Base-by-base conservation (phyloP, 1,140 invertebrate genomes). In the Drosophila pachea region DNA sequence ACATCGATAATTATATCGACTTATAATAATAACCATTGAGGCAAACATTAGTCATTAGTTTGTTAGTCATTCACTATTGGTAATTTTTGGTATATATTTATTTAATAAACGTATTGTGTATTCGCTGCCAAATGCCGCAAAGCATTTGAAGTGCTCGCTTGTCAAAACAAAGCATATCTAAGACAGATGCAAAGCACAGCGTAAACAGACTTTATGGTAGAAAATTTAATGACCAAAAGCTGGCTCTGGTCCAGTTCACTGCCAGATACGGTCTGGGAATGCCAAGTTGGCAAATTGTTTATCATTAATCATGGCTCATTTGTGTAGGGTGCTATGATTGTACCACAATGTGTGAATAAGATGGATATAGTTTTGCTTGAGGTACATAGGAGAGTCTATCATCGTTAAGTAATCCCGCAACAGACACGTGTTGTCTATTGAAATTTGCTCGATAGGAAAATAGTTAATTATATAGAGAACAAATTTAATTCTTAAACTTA, bases 291-390 rank as follows among this genome's bases (percentile, higher is more conserved):
- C 16, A 47, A 47, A 47, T 47, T 11, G 45, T 29, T 47, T 4
- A 4, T 22, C 22, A 47, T 47, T 29, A 29, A 22, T 47, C 16
- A 47, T 16, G 45, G 45, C n/a, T 43, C 40, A 43, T 43, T 43
- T 43, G 40, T 22, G 5, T 11, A 47, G 16, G 22, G 9, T 47
- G 45, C 8, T 47, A 29, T 47, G 29, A 47, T 47, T 47, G 29
- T 11, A 29, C 11, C 22, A 47, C 45, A 43, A 43, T 14, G 14
- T 14, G 12, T n/a, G 40, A 14, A 43, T 14, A 0, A 43, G 12
- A 14, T 43, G 12, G 6, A 14, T 7, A 3, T 5, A 22, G 40
- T 0, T 7, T 43, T 14, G 40, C n/a, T 43, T 43, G 14, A 43
- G 14, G 40, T 43, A 7, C 12, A 43, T 0, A 16, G 14, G 40